These are phyloP conservation scores for Chorisops tibialis DNA, from an alignment of 2,888 invertebrate genomes.

Conservation along the genomic window DNA sequence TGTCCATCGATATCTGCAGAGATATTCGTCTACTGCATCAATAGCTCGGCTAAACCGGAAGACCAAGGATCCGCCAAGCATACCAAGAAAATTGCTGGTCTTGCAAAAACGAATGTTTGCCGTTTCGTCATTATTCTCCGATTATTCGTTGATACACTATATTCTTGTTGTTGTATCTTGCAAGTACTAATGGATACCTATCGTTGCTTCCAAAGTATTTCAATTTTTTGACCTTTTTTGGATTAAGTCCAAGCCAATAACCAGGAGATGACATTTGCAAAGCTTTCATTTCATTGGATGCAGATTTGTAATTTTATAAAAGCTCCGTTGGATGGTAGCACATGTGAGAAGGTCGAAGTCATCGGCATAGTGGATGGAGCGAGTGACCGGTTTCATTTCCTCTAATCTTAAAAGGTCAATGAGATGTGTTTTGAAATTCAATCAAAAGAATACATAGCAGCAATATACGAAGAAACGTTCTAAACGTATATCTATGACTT, in stretches of 20 bases:
- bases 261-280: conserved; percentile 19
- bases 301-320: conserved; percentile 9
- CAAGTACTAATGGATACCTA: not conserved
- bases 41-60: no score
- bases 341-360: no score
- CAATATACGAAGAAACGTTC: no score
- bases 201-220: not conserved
- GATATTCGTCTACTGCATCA: not conserved
- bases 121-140: conserved; percentile 16
- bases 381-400: no score
- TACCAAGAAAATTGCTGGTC: conserved; percentile 6
- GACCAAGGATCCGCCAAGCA: not conserved
- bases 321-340: conserved; percentile 4
- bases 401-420: no score
- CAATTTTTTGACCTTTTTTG: conserved; percentile 5
- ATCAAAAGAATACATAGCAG: no score
- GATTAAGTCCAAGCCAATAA: conserved; percentile 25
- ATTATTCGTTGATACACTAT: conserved; percentile 2
- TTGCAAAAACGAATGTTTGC: conserved; percentile 4
- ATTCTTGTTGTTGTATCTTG: not conserved
- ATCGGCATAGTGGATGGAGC: no score
- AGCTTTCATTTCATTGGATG: not conserved
- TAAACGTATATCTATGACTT: no score
- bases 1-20: not conserved
- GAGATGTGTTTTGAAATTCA: no score